phyloP scores from a whole-genome alignment of 2,888 invertebrate species.

The Myathropa florea region DNA sequence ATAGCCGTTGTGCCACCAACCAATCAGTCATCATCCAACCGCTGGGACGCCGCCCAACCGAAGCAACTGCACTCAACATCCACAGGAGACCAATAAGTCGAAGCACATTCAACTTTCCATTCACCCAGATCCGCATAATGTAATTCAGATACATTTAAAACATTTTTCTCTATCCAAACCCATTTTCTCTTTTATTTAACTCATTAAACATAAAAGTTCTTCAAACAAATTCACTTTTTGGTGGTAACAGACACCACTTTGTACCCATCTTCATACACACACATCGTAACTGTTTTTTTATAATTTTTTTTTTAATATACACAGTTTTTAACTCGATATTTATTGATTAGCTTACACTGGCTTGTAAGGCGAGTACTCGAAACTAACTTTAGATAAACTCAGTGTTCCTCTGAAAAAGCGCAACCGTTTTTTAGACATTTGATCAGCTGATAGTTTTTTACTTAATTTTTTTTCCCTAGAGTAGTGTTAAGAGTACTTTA shows the following conservation, averaged over 20 bases:
- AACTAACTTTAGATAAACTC: not conserved
- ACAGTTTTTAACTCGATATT: constrained; percentile 32
- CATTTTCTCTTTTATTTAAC: constrained; percentile 10
- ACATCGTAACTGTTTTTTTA: not conserved
- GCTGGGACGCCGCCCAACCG: constrained; percentile 33
- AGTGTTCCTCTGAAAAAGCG: not conserved
- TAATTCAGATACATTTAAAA: constrained; percentile 36
- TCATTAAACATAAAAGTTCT: constrained; percentile 5
- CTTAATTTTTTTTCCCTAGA: constrained; percentile 17
- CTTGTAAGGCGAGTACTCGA: constrained; percentile 11
- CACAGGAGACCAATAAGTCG: constrained; percentile 41
- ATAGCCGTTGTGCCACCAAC: constrained; percentile 24
- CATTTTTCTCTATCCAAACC: not conserved
- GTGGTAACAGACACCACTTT: not conserved
- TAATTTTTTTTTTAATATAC: constrained; percentile 42
- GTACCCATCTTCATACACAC: not conserved
- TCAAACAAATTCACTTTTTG: not conserved
- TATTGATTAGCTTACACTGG: constrained; percentile 29
- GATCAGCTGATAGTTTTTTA: constrained; percentile 44
- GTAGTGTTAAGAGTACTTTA: constrained; percentile 50
- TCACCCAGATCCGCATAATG: constrained; percentile 20
- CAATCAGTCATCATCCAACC: constrained; percentile 39
- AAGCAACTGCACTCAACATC: constrained; percentile 36
- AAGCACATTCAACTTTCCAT: not conserved
- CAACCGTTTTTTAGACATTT: constrained; percentile 29